These are phyloP conservation scores for Carcina quercana DNA, from an alignment of 2,888 invertebrate genomes.

Conservation along the genomic window DNA sequence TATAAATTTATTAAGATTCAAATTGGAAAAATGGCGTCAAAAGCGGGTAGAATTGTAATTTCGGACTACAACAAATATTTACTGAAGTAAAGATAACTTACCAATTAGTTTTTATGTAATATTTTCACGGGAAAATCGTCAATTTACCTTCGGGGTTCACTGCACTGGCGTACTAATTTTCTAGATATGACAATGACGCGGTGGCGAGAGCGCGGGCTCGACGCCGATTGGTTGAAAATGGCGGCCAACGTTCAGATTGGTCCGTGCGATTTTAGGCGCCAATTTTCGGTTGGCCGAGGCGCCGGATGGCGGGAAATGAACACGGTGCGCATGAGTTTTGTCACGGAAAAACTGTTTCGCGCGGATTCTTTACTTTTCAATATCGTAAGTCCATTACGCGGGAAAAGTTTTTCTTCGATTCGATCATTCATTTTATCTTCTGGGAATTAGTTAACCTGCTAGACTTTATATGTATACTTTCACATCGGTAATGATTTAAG, in stretches of 20 bases:
- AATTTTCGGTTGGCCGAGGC: slow-evolving; percentile 71
- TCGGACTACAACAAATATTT: slow-evolving; percentile 18
- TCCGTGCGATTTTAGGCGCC: slow-evolving; percentile 55
- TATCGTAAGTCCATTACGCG: slow-evolving; percentile 3
- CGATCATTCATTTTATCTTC: no score
- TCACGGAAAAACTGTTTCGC: slow-evolving; percentile 60
- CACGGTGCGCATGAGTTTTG: slow-evolving; percentile 57
- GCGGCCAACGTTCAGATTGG: slow-evolving; percentile 64
- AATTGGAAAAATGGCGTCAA: slow-evolving; percentile 18
- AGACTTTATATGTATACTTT: no score
- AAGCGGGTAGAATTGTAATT: no score
- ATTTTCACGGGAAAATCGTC: slow-evolving; percentile 60
- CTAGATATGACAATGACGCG: slow-evolving; percentile 72
- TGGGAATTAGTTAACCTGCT: no score
- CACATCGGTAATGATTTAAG: no score
- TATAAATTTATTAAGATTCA: no score
- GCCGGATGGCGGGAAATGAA: slow-evolving; percentile 69
- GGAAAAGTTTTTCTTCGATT: slow-evolving; percentile 7
- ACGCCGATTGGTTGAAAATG: slow-evolving; percentile 62
- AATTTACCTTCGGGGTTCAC: slow-evolving; percentile 70
- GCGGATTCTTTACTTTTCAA: slow-evolving; percentile 44
- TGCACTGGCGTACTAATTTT: slow-evolving; percentile 71
- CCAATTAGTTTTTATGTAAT: slow-evolving; percentile 45
- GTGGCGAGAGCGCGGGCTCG: slow-evolving; percentile 70
- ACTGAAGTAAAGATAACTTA: slow-evolving; percentile 36